Conservation (phyloP, 2,888 invertebrate species). For the Aleiodes alternator region DNA sequence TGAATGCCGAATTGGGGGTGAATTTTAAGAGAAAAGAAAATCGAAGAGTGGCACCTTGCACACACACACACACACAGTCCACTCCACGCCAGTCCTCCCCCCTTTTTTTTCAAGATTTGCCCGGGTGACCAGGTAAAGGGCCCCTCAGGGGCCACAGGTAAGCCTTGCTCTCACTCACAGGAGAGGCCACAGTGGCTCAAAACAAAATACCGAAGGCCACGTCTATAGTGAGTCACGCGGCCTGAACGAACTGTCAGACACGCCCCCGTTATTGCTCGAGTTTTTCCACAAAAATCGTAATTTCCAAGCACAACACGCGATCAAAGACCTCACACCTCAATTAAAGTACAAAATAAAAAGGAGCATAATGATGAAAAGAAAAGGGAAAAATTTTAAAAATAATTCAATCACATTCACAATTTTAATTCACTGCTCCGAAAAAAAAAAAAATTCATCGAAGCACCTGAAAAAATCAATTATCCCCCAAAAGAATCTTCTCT, state of each 20-base stretch:
- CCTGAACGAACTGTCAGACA: conserved; percentile 42
- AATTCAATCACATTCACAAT: not conserved
- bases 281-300: conserved; percentile 7
- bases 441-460: too few species aligned
- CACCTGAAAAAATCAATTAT: too few species aligned
- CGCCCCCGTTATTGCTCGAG: conserved; percentile 35
- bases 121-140: conserved; percentile 32
- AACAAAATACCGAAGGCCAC: conserved; percentile 42
- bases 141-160: conserved; percentile 24
- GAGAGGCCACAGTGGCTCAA: conserved; percentile 32
- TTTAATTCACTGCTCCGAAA: too few species aligned
- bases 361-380: too few species aligned
- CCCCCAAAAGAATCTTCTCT: not conserved
- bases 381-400: not conserved
- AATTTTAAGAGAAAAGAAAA: too few species aligned
- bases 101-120: not conserved
- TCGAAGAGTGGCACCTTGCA: too few species aligned
- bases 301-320: conserved; percentile 25
- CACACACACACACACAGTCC: too few species aligned
- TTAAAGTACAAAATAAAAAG: too few species aligned
- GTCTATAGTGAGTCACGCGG: conserved; percentile 44
- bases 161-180: conserved; percentile 23
- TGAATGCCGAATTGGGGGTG: not conserved
- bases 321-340: not conserved
- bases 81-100: too few species aligned